phyloP scores from a whole-genome alignment of 1,140 invertebrate genomes.

The Rhagoletis zephyria region DNA sequence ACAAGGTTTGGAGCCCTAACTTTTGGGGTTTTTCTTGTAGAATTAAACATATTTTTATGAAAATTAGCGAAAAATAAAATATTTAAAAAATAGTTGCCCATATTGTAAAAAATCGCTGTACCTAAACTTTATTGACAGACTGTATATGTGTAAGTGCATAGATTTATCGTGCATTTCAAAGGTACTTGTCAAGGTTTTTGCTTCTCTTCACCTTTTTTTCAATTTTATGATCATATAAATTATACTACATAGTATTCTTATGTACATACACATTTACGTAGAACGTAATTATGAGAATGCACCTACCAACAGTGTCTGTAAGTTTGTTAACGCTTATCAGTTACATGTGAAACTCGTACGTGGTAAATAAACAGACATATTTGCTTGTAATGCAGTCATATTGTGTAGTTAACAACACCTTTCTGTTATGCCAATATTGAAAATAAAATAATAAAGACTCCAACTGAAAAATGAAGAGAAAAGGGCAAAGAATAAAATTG shows the following conservation, averaged over 20 bases:
- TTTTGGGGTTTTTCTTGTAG: no score
- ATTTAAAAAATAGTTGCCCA: no score
- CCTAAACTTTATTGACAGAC: no score
- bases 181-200: constrained; percentile 21
- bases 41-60: no score
- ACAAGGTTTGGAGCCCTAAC: no score
- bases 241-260: background rate
- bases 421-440: constrained; percentile 5
- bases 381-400: background rate
- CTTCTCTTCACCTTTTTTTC: background rate
- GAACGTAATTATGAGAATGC: background rate
- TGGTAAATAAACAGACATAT: background rate
- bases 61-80: no score
- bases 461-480: background rate
- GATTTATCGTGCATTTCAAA: background rate
- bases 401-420: constrained; percentile 37
- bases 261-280: background rate
- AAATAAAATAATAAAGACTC: background rate
- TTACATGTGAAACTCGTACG: constrained; percentile 1
- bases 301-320: background rate
- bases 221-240: background rate
- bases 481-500: background rate
- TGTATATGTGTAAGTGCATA: no score
- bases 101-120: no score
- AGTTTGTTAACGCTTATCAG: constrained; percentile 2